These are phyloP conservation scores for Tholera decimalis DNA, from an alignment of 2,888 invertebrate genomes.

Conservation along the genomic window DNA sequence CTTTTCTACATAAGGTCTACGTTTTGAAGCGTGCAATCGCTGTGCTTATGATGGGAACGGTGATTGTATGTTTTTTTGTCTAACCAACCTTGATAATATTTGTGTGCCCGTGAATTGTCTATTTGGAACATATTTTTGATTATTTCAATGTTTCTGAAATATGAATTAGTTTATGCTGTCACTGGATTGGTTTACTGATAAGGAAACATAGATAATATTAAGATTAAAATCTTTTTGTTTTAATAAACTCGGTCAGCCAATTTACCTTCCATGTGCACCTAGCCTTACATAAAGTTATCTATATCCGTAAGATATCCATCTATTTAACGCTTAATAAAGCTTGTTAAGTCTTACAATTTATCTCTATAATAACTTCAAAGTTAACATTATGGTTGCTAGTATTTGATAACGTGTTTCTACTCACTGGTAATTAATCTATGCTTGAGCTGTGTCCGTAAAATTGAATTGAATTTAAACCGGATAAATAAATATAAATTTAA, in stretches of 20 bases:
- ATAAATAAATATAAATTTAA: background rate
- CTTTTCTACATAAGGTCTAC: too few relatives aligned
- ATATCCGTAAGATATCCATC: conserved; percentile 43
- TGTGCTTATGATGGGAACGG: too few relatives aligned
- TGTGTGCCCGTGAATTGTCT: too few relatives aligned
- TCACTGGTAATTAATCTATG: conserved; percentile 39
- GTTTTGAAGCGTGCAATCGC: too few relatives aligned
- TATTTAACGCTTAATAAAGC: conserved; percentile 47
- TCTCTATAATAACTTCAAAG: conserved; percentile 42
- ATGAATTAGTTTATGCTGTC: too few relatives aligned
- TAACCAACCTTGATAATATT: too few relatives aligned
- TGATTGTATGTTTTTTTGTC: too few relatives aligned
- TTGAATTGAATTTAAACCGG: conserved; percentile 26
- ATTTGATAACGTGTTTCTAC: conserved; percentile 23
- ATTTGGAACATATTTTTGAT: too few relatives aligned
- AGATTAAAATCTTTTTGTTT: background rate
- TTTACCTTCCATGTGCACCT: background rate
- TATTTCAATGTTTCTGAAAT: too few relatives aligned
- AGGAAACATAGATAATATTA: too few relatives aligned
- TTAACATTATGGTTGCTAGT: conserved; percentile 33
- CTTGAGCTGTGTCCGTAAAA: conserved; percentile 5
- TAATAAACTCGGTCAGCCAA: background rate
- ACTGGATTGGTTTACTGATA: too few relatives aligned
- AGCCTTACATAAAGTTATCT: conserved; percentile 37
- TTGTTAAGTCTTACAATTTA: conserved; percentile 38